phyloP scores from a whole-genome alignment of 2,888 invertebrate species.

The Dynastes grantii region DNA sequence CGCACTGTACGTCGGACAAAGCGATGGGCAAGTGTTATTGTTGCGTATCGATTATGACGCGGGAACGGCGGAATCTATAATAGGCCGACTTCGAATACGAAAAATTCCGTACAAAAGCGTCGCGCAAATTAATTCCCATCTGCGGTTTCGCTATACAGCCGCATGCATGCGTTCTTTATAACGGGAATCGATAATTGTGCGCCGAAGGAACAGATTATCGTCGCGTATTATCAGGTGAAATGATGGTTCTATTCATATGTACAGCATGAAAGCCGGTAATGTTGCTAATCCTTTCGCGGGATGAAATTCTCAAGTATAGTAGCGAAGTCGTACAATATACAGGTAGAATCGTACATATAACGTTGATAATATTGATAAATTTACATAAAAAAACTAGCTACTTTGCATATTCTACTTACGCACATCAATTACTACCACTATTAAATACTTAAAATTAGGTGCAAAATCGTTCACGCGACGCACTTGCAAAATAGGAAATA shows the following conservation, averaged over 20 bases:
- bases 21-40: conserved; percentile 2
- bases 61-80: background rate
- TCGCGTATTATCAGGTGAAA: conserved; percentile 20
- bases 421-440: too few species aligned
- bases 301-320: background rate
- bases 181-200: conserved; percentile 14
- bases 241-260: conserved; percentile 6
- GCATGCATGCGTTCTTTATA: conserved; percentile 5
- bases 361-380: background rate
- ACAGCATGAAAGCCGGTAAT: background rate
- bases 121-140: conserved; percentile 15
- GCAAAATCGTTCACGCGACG: too few species aligned
- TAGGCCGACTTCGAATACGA: background rate
- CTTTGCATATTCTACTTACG: too few species aligned
- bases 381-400: background rate
- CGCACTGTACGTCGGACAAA: background rate
- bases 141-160: background rate
- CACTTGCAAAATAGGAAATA: too few species aligned
- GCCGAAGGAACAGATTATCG: background rate
- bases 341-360: background rate
- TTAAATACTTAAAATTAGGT: too few species aligned
- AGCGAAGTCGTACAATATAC: background rate
- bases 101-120: background rate
- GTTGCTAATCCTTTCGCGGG: background rate
- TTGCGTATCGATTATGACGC: background rate